Percentiles rank a stretch among this genome's conserved stretches.
phyloP scores from a whole-genome alignment of 2,797 vertebrate species.

The Sebastes hopkinsi region DNA sequence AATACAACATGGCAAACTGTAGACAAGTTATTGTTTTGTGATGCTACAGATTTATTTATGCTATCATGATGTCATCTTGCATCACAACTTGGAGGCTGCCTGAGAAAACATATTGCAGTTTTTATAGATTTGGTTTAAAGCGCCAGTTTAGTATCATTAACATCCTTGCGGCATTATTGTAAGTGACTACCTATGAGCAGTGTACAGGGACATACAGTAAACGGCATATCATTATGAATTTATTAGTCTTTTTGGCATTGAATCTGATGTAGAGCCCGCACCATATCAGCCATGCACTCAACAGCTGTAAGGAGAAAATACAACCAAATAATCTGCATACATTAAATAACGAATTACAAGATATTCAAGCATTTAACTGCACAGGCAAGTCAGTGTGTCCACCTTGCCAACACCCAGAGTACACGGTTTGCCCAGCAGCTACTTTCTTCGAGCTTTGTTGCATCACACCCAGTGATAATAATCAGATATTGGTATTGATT shows the following conservation, averaged over 20 bases:
- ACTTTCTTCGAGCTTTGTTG: neutral
- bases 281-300: neutral
- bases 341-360: neutral
- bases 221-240: neutral
- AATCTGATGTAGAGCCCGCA: neutral
- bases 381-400: neutral
- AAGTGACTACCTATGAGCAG: neutral
- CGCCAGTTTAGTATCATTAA: neutral
- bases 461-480: conserved; percentile 2
- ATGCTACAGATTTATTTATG: neutral
- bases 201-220: neutral
- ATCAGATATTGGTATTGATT: conserved; percentile 44
- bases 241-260: neutral
- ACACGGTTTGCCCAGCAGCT: neutral
- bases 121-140: neutral
- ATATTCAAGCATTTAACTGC: neutral
- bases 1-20: neutral
- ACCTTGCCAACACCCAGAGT: neutral
- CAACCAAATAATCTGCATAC: neutral
- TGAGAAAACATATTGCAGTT: neutral
- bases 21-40: neutral
- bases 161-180: neutral
- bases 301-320: neutral
- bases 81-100: neutral
- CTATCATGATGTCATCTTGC: neutral